Base-by-base conservation (phyloP, 2,888 invertebrate genomes). In the Agrilus biguttatus region DNA sequence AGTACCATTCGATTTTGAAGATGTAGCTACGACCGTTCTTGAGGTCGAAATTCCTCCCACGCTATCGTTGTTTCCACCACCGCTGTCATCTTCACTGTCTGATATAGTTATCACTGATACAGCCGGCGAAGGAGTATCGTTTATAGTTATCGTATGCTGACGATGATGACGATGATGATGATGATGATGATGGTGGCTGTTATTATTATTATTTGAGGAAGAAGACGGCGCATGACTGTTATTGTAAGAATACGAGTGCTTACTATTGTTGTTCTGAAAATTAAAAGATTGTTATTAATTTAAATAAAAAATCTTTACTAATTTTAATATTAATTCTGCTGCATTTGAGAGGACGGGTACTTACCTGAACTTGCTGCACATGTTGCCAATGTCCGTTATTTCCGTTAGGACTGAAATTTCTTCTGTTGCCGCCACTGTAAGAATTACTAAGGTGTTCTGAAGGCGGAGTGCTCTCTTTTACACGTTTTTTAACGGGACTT, bases 401-500 rank as follows among this genome's bases (percentile, higher is more conserved):
- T n/a, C 43, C 47, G 35, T 47, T 54, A 5, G 52, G 65, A 51
- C 47, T 68, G 60, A 56, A 68, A 59, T 60, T 60, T 33, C 60
- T 56, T 46, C 63, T 54, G 36, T 46, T 51, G 36, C 48, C 49
- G 36, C 47, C 51, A 5, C 51, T 47, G 46, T 60, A 60, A 37
- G 49, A 47, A 39, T 49, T 45, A 44, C 51, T 53, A 3, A 57
- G 46, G 43, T 63, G 65, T 44, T 67, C 65, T 46, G 79, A 77
- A 36, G 88, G 92, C 19, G 93, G 93, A 19, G 92, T 89, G 58
- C 89, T 91, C 62, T 95, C 95, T 65, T 95, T 95, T 36, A 95
- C 93, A 14, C 95, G 78, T 65, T 96, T 96, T 72, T 96, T 96
- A 21, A 95, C 93, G 2, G 96, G 96, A 55, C 92, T 93, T 55